A percentile compares a stretch with the other conserved stretches of the same genome.
phyloP scores from a whole-genome alignment of 1,140 invertebrate species.

The Bathynomus jamesi region DNA sequence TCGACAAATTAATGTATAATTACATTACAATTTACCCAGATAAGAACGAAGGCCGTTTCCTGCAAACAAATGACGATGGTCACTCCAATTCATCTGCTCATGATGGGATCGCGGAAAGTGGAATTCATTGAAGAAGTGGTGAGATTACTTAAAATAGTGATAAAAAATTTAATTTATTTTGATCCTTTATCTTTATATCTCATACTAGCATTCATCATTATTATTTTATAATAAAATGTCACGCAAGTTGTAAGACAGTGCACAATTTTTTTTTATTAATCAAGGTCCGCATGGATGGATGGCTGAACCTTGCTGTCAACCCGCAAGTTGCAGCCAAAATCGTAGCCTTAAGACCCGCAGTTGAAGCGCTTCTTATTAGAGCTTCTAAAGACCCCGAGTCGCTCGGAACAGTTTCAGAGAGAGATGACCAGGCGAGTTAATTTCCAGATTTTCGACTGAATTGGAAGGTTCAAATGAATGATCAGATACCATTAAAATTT shows the following conservation, averaged over 20 bases:
- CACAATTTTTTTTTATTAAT: too few species aligned
- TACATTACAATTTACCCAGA: too few species aligned
- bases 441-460: too few species aligned
- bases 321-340: conserved; percentile 67
- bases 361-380: conserved; percentile 74
- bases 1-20: too few species aligned
- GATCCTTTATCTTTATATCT: neutral
- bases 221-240: too few species aligned
- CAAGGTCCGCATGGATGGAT: conserved; percentile 73
- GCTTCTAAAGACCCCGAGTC: conserved; percentile 67
- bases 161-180: neutral
- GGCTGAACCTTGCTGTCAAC: conserved; percentile 81
- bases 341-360: conserved; percentile 71
- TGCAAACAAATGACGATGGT: conserved; percentile 98
- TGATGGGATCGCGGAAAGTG: conserved; percentile 85
- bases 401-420: conserved; percentile 34
- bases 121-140: conserved; percentile 48
- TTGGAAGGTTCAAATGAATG: too few species aligned
- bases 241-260: too few species aligned
- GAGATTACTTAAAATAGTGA: neutral
- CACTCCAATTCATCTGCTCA: conserved; percentile 79
- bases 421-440: conserved; percentile 34
- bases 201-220: too few species aligned
- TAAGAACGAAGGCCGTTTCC: conserved; percentile 87
- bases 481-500: too few species aligned